These are phyloP conservation scores for Intellagama lesueurii DNA, from an alignment of 2,797 vertebrate genomes.

Conservation along the genomic window DNA sequence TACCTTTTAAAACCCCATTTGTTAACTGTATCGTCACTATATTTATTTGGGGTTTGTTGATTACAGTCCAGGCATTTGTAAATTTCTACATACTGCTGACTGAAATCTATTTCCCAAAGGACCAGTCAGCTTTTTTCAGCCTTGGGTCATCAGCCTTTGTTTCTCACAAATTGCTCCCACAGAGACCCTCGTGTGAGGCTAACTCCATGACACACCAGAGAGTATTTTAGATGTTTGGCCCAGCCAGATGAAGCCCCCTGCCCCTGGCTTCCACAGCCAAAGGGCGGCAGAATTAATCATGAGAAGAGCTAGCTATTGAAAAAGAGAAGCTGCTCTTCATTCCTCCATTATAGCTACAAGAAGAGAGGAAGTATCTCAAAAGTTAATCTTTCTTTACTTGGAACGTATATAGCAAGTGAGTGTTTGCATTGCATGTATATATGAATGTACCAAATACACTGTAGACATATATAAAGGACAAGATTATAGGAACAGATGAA, in stretches of 20 bases:
- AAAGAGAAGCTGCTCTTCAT: background rate
- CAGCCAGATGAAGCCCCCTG: background rate
- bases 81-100: background rate
- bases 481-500: background rate
- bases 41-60: background rate
- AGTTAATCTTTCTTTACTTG: background rate
- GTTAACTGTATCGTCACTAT: too few species aligned
- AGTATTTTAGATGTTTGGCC: background rate
- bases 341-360: background rate
- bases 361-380: background rate
- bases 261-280: background rate
- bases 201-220: background rate
- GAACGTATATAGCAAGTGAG: background rate
- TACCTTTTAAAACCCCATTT: background rate
- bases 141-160: background rate
- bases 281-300: background rate
- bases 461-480: background rate
- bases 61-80: background rate
- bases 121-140: background rate
- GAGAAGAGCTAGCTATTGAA: background rate
- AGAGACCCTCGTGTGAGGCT: background rate
- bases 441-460: background rate
- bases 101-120: background rate
- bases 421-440: background rate
- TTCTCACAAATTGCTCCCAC: conserved; percentile 11